Evolutionary conservation across 1,140 invertebrate genomes (phyloP), one percentile per base, ranked within the genome.

Genomic region (Saccostrea cuccullata): DNA sequence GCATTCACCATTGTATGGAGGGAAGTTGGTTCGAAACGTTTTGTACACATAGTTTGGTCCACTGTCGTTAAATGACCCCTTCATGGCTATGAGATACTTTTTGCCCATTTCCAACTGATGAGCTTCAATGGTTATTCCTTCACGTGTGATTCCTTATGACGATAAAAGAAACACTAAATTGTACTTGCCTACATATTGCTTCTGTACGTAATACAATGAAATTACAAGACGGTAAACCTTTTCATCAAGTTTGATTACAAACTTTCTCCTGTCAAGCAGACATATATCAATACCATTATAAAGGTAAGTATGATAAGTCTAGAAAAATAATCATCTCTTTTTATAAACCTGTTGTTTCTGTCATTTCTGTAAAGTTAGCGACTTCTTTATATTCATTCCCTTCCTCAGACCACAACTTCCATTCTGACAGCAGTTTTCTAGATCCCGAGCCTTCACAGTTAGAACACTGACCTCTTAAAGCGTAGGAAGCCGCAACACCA

Each of bases 371-470:
- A 26, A 77, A 77, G 15, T 77, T 77, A 13, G 70, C 26, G 15
- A 77, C 70, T 26, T 30, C 12, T 2, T 13, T 30, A 26, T 30
- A 77, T 77, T 30, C 5, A 77, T 77, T 30, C 17, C 20, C 70
- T 36, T 77, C 30, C 26, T 77, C 70, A 5, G 26, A 15, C 70
- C 70, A 77, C 70, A 77, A 26, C 15, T 30, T 77, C 70, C 70
- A 77, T 30, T 77, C 15, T 36, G 70, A 77, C 9, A 3, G 13
- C 8, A 77, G 30, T 36, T 77, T 77, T 77, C 9, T 77, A 8
- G 26, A 36, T 26, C 70, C 70, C 26, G 70, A 77, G 30, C 26
- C 15, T 77, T 77, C 70, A 77, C 70, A 77, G 70, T 77, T 77
- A 5, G 70, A 77, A 30, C 70, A 77, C 5, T 30, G 26, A 1